Base-by-base conservation (phyloP, 2,888 invertebrate genomes). In the Dasysyrphus albostriatus region DNA sequence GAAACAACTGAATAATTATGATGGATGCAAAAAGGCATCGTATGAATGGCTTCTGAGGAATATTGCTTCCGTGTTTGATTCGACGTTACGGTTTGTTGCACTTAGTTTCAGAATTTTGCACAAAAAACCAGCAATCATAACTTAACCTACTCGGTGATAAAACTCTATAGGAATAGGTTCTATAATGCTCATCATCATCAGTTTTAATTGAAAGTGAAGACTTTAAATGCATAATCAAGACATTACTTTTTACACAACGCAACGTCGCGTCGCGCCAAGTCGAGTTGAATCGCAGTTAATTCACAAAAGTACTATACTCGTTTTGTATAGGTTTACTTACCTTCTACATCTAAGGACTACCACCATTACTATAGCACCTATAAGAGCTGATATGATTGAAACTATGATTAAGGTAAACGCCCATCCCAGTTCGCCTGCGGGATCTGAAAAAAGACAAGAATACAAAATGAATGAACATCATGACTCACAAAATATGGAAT, bases 331-430 rank as follows among this genome's bases (percentile, higher is more conserved):
- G 24, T 42, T 37, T 39, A 92, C 92, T 92, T 89, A 92, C 92
- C 92, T 92, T 91, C 91, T 94, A 93, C 95, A 96, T 91, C 95
- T 95, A 90, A 95, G 93, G 88, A 95, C 94, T 91, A 95, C 94
- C 91, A 95, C 95, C 96, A 96, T 96, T 90, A 96, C 93, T 90
- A 95, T 95, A 89, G 96, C 96, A 89, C 96, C 96, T 91, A 96
- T 94, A 88, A 95, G 94, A 89, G 95, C 96, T 88, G 96, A 96
- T 91, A 95, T 94, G 91, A 96, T 93, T 88, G 96, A 96, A 89
- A 96, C 96, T 92, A 96, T 95, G 89, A 95, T 94, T 90, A 96
- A 92, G 81, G 95, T 95, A 89, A 95, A 93, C 88, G 95, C 94
- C 96, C 95, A 96, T 88, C 92, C 92, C 88, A 92, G 91, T 90